phyloP scores from a whole-genome alignment of 1,140 invertebrate species.

The Pseudobourletiella spinata region DNA sequence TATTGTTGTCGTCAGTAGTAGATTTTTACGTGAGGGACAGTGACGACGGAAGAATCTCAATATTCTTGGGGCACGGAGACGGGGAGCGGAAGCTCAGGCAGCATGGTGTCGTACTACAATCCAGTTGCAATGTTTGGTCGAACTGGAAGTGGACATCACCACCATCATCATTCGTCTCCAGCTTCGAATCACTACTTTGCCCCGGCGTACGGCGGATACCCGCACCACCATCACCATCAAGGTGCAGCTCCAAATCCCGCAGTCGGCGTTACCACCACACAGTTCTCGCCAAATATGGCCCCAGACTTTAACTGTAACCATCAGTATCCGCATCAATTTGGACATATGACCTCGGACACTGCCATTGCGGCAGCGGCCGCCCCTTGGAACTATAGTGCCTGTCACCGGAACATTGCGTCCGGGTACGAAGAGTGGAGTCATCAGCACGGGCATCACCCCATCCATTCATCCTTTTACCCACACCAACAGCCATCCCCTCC shows the following conservation, averaged over 20 bases:
- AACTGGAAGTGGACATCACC: constrained; percentile 23
- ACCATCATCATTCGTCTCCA: constrained; percentile 31
- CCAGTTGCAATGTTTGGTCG: constrained; percentile 35
- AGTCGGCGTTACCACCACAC: constrained; percentile 11
- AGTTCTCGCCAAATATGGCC: constrained; percentile 26
- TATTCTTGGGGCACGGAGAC: background rate
- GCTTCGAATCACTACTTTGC: constrained; percentile 32
- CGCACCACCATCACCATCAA: constrained; percentile 27
- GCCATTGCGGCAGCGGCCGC: constrained; percentile 13
- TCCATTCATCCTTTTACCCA: constrained; percentile 22
- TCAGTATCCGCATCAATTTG: constrained; percentile 28
- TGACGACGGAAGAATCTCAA: background rate
- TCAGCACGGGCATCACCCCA: constrained; percentile 9
- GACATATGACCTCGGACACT: constrained; percentile 24
- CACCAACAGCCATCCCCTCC: constrained; percentile 33
- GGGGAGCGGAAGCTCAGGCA: constrained; percentile 8
- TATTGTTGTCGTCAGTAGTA: background rate
- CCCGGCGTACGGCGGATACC: constrained; percentile 22
- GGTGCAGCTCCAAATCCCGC: constrained; percentile 3
- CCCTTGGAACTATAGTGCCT: constrained; percentile 12
- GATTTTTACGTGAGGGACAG: too few species aligned
- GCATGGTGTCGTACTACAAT: constrained; percentile 32
- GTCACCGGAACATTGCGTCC: constrained; percentile 13
- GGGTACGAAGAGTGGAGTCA: constrained; percentile 33
- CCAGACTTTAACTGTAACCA: constrained; percentile 29